Evolutionary conservation across 2,797 vertebrate genomes (phyloP), one percentile per base, ranked within the genome.

Genomic region (Myotis myotis): DNA sequence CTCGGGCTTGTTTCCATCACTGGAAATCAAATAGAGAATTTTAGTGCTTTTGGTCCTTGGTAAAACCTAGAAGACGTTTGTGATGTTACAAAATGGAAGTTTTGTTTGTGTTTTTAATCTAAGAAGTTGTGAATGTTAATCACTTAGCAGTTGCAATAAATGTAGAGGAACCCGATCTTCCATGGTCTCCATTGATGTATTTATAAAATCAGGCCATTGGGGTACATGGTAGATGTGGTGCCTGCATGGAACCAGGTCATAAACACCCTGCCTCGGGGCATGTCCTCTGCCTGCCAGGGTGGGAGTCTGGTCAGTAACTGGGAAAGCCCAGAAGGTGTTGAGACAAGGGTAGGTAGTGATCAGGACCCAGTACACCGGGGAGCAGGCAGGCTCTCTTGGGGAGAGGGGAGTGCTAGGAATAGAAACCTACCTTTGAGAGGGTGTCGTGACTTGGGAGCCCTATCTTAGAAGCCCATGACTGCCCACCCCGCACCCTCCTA

Each of bases 111-210:
- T 96, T 96, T 90, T 93, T 33, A 87, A 87, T 72, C 94, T 92
- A 75, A 96, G 93, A 97, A 97, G 91, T 95, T 97, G 97, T 97
- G 96, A 93, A 96, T 95, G 72, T 98, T 97, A 72, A 88, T 91
- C 95, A 92, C 92, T 96, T 96, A 98, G 94, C 96, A 93, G 93
- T 98, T 93, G 88, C 97, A 98, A 98, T 98, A 98, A 98, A 98
- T 91, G 89, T 97, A 97, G 97, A 97, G 68, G 95, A 95, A 96
- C 94, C 78, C 5, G 1, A 16, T 55, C 84, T 53, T n/a, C 33
- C 5, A 22, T 81, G 74, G 75, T 95, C 96, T 97, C 79, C 30
- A 15, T 82, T 89, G 71, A 25, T 91, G 51, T 22, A 25, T 87
- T 96, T 95, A 95, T 96, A 95, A 91, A 28, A 85, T 93, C 85